Evolutionary conservation across 2,888 invertebrate species (phyloP), one percentile per base, ranked within the genome.

Genomic region (Drosophila rubida): DNA sequence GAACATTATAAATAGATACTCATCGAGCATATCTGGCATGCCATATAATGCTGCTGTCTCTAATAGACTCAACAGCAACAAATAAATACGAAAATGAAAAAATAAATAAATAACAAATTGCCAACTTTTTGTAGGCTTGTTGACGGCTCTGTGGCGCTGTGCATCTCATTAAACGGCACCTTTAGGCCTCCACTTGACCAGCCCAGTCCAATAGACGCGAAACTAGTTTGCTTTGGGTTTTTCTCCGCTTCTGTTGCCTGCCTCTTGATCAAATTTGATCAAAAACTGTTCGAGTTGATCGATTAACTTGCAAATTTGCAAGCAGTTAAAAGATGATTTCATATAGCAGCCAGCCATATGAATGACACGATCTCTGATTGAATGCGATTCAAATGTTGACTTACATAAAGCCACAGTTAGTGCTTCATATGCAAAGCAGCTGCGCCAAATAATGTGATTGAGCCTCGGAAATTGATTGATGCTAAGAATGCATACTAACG

Each of bases 91-190:
- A 6, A 25, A 6, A 25, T 6, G 25, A 25, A 4, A 19, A 19
- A 19, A 19, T 19, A 19, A 19, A 19, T 19, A 19, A 4, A 16
- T 6, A 27, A 39, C 61, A 45, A 45, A 30, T 63, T 73, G 70
- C 57, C 60, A 57, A 66, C 53, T 32, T 7, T 42, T 62, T 59
- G 35, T 72, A 75, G 72, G 75, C 75, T 75, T 55, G 45, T 50
- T 54, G 59, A 44, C 48, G 53, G 22, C 44, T 54, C 27, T n/a
- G n/a, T n/a, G n/a, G n/a, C 22, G 13, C n/a, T 48, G 61, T 32
- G 73, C 55, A 82, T 80, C 75, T 75, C 49, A 80, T 80, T 75
- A 73, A 80, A 73, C 73, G 80, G 81, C 80, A 84, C 66, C 67
- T 67, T 49, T 72, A 54, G 80, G 75, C 66, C 60, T 60, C 48